Percentiles rank a stretch among this genome's conserved stretches.
Conservation (phyloP, 2,113 vertebrate genomes). For the Conger conger region DNA sequence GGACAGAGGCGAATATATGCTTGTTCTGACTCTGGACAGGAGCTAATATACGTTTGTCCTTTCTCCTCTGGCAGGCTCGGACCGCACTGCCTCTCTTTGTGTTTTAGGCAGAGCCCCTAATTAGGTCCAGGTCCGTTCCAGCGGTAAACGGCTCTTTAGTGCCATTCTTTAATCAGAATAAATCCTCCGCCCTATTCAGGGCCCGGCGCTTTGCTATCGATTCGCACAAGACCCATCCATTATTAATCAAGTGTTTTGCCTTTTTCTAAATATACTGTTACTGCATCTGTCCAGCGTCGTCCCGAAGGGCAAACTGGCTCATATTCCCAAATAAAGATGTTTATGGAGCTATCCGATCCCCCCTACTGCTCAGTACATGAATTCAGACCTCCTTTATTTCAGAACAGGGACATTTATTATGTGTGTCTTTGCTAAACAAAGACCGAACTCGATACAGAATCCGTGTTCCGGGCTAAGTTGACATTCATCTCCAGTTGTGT, state of each 20-base stretch:
- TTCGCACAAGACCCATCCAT: conserved; percentile 70
- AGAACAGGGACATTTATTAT: neutral
- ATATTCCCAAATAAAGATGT: conserved; percentile 36
- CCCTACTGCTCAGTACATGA: neutral
- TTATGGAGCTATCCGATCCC: conserved; percentile 34
- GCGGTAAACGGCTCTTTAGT: conserved; percentile 71
- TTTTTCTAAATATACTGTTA: conserved; percentile 30
- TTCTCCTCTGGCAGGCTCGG: conserved; percentile 29
- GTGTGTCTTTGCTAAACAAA: neutral
- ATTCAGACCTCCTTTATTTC: neutral
- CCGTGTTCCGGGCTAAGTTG: neutral
- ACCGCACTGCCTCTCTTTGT: conserved; percentile 53
- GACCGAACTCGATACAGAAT: neutral
- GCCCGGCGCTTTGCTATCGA: conserved; percentile 58
- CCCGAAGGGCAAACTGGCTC: conserved; percentile 51
- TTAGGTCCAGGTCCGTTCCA: conserved; percentile 67
- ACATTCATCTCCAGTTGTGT: neutral
- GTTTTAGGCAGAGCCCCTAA: conserved; percentile 72
- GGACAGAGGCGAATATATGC: neutral
- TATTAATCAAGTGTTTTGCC: conserved; percentile 63
- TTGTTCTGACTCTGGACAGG: neutral
- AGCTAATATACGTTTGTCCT: neutral
- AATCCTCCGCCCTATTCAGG: conserved; percentile 67
- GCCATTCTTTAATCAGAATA: conserved; percentile 69
- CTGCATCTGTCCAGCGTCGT: conserved; percentile 51